phyloP scores from a whole-genome alignment of 2,113 vertebrate genomes.

The Lonchura striata region DNA sequence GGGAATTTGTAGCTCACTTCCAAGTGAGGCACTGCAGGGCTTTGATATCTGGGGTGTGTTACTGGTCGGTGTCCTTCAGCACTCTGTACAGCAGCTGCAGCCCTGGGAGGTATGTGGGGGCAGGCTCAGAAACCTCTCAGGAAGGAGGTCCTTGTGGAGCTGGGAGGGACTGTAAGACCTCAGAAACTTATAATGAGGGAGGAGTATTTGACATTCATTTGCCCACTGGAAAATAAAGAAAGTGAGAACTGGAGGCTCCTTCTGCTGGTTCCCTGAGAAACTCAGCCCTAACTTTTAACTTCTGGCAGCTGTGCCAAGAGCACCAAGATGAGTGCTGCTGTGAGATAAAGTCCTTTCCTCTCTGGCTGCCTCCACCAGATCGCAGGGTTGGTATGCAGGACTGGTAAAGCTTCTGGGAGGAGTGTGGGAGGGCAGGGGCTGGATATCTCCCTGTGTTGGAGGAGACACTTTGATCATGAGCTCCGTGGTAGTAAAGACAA shows the following conservation, averaged over 20 bases:
- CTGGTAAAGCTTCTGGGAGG: not conserved
- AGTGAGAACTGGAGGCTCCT: not conserved
- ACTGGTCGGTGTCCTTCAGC: not conserved
- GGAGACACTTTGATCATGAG: not conserved
- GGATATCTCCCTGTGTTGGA: not conserved
- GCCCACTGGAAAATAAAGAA: not conserved
- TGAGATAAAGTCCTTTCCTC: not conserved
- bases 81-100: not conserved
- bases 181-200: not conserved
- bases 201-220: not conserved
- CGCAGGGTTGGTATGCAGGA: not conserved
- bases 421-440: not conserved
- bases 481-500: not conserved
- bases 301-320: not conserved
- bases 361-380: not conserved
- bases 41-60: not conserved
- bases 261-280: not conserved
- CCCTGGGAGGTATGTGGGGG: not conserved
- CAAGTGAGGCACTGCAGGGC: not conserved
- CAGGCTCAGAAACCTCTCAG: not conserved
- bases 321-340: not conserved
- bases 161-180: not conserved
- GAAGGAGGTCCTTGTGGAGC: not conserved
- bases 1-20: not conserved
- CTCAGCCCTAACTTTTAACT: not conserved